Percentiles rank a stretch among this genome's conserved stretches.
Conservation (phyloP, 2,888 invertebrate genomes). For the Leucania comma region DNA sequence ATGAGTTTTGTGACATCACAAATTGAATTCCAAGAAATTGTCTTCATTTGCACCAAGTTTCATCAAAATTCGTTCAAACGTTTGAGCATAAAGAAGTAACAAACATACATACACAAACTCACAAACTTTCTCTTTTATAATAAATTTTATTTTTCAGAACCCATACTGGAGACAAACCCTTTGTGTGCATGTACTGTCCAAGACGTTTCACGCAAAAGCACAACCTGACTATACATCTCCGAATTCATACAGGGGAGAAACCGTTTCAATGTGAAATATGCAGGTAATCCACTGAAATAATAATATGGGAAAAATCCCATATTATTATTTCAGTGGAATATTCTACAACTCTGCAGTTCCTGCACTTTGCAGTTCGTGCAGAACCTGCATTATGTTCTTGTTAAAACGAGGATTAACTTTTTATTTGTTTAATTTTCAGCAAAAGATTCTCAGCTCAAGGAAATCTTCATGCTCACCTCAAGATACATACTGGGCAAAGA, state of each 20-base stretch:
- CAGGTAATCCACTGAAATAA: conserved; percentile 82
- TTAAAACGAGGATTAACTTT: neutral
- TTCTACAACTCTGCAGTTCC: neutral
- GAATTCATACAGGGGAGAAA: conserved; percentile 91
- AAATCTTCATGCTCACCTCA: conserved; percentile 92
- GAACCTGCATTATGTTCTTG: too few species aligned
- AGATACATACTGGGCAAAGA: conserved; percentile 91
- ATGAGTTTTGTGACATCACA: too few species aligned
- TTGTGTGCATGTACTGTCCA: conserved; percentile 89
- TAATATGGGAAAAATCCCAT: too few species aligned
- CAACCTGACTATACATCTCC: conserved; percentile 91
- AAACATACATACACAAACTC: too few species aligned
- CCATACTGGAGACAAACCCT: conserved; percentile 91
- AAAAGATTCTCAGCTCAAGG: conserved; percentile 92
- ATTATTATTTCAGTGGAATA: neutral
- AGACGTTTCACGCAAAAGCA: conserved; percentile 91
- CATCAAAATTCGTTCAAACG: too few species aligned
- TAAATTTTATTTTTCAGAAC: conserved; percentile 79
- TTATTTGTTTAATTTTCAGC: conserved; percentile 69
- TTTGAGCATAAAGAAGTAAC: too few species aligned
- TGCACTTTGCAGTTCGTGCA: too few species aligned
- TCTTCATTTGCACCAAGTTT: too few species aligned
- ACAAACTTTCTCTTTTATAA: neutral
- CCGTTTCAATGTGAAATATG: conserved; percentile 92
- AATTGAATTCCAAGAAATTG: too few species aligned